Evolutionary conservation across 2,113 vertebrate species (phyloP).

Genomic region (Etheostoma spectabile): DNA sequence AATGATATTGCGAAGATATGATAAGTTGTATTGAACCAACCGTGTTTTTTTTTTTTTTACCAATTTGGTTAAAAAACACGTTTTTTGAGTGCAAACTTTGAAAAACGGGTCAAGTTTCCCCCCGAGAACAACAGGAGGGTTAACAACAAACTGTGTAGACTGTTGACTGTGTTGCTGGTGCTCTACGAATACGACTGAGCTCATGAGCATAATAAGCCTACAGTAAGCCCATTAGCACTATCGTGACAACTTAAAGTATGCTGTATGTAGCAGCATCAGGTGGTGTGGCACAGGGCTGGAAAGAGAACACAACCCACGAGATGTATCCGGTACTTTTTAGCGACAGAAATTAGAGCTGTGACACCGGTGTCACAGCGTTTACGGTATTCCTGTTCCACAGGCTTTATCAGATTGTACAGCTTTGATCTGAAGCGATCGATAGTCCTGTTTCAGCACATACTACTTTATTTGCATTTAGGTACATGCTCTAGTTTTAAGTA

Average conservation of each 20-base stretch:
- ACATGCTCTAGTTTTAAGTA: background rate
- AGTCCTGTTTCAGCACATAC: background rate
- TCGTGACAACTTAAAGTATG: background rate
- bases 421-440: background rate
- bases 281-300: slow-evolving; percentile 8
- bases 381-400: background rate
- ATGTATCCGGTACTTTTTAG: background rate
- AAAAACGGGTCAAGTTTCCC: no score
- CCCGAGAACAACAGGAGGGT: no score
- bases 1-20: no score
- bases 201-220: slow-evolving; percentile 36
- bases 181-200: slow-evolving; percentile 46
- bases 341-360: slow-evolving; percentile 10
- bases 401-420: background rate
- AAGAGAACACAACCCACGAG: background rate
- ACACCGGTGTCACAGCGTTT: background rate
- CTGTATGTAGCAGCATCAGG: slow-evolving; percentile 7
- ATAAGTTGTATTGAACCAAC: no score
- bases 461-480: background rate
- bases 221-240: slow-evolving; percentile 36
- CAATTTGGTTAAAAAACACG: no score
- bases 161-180: slow-evolving; percentile 31
- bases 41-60: no score
- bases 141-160: slow-evolving; percentile 36
- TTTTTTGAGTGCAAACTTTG: no score